These are phyloP conservation scores for Scolopax rusticola DNA, from an alignment of 2,797 vertebrate genomes.

Conservation along the genomic window DNA sequence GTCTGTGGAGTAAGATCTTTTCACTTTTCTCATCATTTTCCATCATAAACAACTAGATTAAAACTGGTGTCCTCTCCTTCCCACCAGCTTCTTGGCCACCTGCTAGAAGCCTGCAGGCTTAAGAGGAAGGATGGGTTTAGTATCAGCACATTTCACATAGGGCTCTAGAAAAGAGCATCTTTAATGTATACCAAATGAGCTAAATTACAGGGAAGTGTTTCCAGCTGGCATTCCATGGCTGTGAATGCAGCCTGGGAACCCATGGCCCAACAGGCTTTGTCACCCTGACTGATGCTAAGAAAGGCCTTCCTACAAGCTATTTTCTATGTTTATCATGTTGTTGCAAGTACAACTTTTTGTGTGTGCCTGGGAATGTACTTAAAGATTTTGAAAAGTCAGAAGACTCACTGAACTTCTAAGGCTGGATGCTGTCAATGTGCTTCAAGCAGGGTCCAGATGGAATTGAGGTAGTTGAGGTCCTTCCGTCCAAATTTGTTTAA, in stretches of 20 bases:
- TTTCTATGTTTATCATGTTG: neutral
- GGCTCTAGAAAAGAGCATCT: neutral
- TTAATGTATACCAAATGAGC: neutral
- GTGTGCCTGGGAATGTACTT: neutral
- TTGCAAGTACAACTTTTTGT: neutral
- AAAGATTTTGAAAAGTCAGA: neutral
- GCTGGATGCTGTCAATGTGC: neutral
- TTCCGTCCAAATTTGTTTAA: neutral
- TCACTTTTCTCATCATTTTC: neutral
- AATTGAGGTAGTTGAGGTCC: neutral
- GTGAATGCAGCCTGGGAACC: neutral
- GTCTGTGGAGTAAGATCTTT: neutral
- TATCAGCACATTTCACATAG: neutral
- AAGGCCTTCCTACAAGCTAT: neutral
- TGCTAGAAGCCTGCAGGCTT: neutral
- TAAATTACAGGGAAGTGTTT: slow-evolving; percentile 32
- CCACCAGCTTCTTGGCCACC: neutral
- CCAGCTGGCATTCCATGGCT: slow-evolving; percentile 2
- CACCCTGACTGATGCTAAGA: neutral
- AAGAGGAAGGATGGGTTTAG: neutral
- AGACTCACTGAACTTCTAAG: neutral
- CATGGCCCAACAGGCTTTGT: slow-evolving; percentile 9
- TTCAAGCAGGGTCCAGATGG: neutral
- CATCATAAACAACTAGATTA: neutral
- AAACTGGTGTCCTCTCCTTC: neutral